Evolutionary conservation across 2,888 invertebrate genomes (phyloP), one percentile per base, ranked within the genome.

Genomic region (Ectemnius continuus): DNA sequence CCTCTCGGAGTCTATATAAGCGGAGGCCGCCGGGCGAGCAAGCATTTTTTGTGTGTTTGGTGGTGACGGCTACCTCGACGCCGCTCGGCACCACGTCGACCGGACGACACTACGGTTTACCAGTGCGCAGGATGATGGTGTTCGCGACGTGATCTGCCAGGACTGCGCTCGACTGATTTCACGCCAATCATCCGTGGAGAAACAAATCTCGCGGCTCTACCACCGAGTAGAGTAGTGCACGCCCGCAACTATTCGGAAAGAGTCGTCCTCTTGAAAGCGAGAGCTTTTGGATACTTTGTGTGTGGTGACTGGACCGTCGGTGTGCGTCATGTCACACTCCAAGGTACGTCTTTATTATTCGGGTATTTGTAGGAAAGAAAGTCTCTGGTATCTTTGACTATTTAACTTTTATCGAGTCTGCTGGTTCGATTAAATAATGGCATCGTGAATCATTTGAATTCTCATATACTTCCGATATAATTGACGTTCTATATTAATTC

Each of bases 1-100:
- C 83, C 79, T 79, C 83, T 80, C 80, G 79, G 88, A 90, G 88
- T 91, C 90, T 90, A 91, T 90, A 90, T 90, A 91, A 90, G 87
- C 86, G 61, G 85, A 83, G 79, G 76, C 74, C 82, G 82, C 75
- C 83, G 85, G 84, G 81, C 80, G 84, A 81, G 79, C 80, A 80
- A 85, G 82, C 88, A 90, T 90, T 89, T 91, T 90, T 90, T 88
- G 74, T 82, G 69, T 36, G 36, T 36, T 78, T 74, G 52, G 69
- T 76, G 72, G 56, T 65, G 57, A 85, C 85, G 84, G 79, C 82
- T 76, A 74, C 73, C 76, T 59, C 68, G 78, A 68, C 67, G 70
- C 73, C 71, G 63, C 23, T 62, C 62, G 70, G 69, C 36, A 36
- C 36, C 36, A 36, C 36, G 8, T 36, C 36, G 8, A 36, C 8